Evolutionary conservation across 35 echinoderm and acorn worm genomes (phyloP).

Genomic region (Amphiura filiformis): DNA sequence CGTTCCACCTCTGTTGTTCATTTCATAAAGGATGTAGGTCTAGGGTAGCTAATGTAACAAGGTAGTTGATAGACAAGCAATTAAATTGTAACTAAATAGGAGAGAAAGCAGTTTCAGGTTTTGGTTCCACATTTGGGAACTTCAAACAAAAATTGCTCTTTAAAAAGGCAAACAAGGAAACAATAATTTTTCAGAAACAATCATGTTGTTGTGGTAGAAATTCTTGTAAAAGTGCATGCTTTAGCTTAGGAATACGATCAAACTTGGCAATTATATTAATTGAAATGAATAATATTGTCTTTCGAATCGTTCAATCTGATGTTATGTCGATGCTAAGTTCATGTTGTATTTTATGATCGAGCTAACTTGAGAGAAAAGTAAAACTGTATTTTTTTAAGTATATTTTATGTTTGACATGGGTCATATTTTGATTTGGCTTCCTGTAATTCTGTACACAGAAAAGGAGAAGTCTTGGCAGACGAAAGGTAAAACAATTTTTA

Average conservation of each 20-base stretch:
- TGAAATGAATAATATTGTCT: too few relatives aligned
- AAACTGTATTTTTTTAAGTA: too few relatives aligned
- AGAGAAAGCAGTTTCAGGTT: background rate
- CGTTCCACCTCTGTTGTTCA: background rate
- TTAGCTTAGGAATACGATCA: too few relatives aligned
- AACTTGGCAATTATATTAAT: too few relatives aligned
- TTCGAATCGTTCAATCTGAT: too few relatives aligned
- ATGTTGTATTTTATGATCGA: too few relatives aligned
- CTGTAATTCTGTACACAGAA: constrained; percentile 2
- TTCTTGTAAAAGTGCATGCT: too few relatives aligned
- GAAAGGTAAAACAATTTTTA: background rate
- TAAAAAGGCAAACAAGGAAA: background rate
- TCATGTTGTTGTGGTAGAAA: background rate
- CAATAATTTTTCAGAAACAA: background rate
- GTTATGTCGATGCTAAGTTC: too few relatives aligned
- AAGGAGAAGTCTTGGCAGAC: constrained; percentile 4
- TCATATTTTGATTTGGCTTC: constrained; percentile 7
- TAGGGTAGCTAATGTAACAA: background rate
- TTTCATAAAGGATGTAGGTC: background rate
- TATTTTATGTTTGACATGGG: too few relatives aligned
- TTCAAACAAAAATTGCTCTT: background rate
- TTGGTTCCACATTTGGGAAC: background rate
- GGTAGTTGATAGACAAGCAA: background rate
- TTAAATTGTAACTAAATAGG: background rate
- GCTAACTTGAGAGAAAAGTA: too few relatives aligned